These are phyloP conservation scores for Karalla daura DNA, from an alignment of 2,797 vertebrate species.

Conservation along the genomic window DNA sequence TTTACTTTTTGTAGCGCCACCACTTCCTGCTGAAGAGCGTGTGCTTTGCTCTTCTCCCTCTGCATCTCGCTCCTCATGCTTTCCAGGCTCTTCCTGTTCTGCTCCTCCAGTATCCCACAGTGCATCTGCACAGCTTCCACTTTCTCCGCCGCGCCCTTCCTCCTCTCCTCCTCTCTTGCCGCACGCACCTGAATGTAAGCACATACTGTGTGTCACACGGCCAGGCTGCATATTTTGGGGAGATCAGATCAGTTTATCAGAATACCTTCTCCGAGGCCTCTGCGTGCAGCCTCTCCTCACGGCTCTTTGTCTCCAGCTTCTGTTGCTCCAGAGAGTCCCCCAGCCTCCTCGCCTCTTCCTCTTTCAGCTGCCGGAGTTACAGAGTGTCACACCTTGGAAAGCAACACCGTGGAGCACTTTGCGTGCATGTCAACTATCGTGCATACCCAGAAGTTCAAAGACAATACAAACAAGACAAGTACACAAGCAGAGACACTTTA, in stretches of 20 bases:
- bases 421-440: not conserved
- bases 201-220: not conserved
- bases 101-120: constrained; percentile 69
- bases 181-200: constrained; percentile 58
- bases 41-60: constrained; percentile 60
- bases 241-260: not conserved
- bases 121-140: constrained; percentile 64
- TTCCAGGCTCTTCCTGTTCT: constrained; percentile 55
- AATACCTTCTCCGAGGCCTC: constrained; percentile 74
- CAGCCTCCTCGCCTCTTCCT: constrained; percentile 73
- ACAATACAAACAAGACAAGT: not conserved
- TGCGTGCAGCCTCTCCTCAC: constrained; percentile 63
- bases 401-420: not conserved
- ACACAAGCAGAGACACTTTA: not conserved
- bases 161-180: constrained; percentile 62
- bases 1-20: constrained; percentile 80
- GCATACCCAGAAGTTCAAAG: not conserved
- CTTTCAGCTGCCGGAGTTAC: constrained; percentile 66
- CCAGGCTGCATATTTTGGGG: not conserved
- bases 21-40: constrained; percentile 71
- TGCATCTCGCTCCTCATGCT: constrained; percentile 55
- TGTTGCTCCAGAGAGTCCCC: constrained; percentile 66
- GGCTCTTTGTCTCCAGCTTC: constrained; percentile 60
- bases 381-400: not conserved
- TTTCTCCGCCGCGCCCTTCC: constrained; percentile 70